Conservation (phyloP, 35 echinoderm and acorn worm species). For the Holothuria glaberrima region DNA sequence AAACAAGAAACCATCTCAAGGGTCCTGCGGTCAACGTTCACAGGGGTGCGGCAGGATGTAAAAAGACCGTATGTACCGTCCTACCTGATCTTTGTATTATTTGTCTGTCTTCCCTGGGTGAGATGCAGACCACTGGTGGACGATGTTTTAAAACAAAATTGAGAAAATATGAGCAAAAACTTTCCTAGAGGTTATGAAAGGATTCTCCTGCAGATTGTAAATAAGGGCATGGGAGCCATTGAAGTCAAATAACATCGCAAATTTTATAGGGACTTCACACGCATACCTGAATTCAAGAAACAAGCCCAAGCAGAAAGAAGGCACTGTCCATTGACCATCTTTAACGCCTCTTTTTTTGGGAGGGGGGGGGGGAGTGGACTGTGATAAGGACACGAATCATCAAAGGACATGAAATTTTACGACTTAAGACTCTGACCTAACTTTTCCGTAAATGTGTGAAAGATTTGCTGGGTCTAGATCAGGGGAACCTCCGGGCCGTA, state of each 20-base stretch:
- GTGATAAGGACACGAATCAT: too few relatives aligned
- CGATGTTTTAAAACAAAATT: neutral
- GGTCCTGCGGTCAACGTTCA: too few relatives aligned
- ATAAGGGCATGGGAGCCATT: neutral
- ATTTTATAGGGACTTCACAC: neutral
- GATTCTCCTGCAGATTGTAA: conserved; percentile 15
- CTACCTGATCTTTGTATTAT: neutral
- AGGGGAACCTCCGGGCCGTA: too few relatives aligned
- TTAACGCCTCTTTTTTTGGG: neutral
- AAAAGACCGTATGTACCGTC: neutral
- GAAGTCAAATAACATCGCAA: neutral
- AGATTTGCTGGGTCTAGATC: neutral
- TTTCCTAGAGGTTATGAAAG: neutral
- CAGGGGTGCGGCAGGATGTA: too few relatives aligned
- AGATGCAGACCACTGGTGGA: neutral
- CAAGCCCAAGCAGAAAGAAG: neutral
- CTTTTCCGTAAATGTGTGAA: neutral
- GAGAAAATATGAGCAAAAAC: neutral
- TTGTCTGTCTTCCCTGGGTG: neutral
- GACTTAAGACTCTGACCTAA: neutral
- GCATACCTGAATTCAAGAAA: neutral
- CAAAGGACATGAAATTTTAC: too few relatives aligned
- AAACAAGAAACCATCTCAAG: neutral
- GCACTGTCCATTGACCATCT: too few relatives aligned
- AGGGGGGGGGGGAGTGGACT: neutral